Conservation (phyloP, 2,113 vertebrate genomes). For the Riparia riparia region DNA sequence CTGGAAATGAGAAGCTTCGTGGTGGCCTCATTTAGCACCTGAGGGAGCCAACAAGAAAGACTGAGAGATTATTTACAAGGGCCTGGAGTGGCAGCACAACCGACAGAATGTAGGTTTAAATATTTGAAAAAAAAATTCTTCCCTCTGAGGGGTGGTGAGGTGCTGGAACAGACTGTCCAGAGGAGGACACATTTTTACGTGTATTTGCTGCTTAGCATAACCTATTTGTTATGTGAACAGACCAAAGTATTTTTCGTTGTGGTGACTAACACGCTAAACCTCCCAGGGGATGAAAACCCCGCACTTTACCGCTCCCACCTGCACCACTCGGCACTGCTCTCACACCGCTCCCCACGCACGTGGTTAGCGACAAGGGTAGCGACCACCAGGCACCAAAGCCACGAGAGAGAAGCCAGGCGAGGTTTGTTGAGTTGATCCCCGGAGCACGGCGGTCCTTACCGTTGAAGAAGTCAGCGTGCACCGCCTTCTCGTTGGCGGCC, state of each 20-base stretch:
- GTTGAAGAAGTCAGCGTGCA: constrained; percentile 95
- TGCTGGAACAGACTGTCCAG: rapidly evolving
- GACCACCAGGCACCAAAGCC: too few species aligned
- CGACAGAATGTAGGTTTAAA: rapidly evolving
- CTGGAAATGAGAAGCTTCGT: too few species aligned
- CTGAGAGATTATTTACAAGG: neutral
- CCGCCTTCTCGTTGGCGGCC: constrained; percentile 95
- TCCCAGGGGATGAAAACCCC: neutral
- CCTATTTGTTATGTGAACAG: rapidly evolving
- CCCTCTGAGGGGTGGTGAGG: neutral
- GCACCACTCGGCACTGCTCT: rapidly evolving
- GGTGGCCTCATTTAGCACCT: neutral
- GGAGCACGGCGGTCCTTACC: constrained; percentile 73
- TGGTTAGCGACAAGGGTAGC: rapidly evolving
- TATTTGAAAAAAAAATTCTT: too few species aligned
- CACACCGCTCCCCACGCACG: rapidly evolving
- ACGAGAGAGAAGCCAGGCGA: rapidly evolving
- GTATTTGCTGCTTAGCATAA: neutral
- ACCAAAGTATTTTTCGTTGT: rapidly evolving
- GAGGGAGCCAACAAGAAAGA: neutral
- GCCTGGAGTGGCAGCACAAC: neutral
- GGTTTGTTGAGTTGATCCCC: rapidly evolving
- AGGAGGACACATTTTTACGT: rapidly evolving
- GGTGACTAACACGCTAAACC: rapidly evolving
- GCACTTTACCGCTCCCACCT: rapidly evolving